Conservation (phyloP, 2,113 vertebrate species). For the Hiodon alosoides region DNA sequence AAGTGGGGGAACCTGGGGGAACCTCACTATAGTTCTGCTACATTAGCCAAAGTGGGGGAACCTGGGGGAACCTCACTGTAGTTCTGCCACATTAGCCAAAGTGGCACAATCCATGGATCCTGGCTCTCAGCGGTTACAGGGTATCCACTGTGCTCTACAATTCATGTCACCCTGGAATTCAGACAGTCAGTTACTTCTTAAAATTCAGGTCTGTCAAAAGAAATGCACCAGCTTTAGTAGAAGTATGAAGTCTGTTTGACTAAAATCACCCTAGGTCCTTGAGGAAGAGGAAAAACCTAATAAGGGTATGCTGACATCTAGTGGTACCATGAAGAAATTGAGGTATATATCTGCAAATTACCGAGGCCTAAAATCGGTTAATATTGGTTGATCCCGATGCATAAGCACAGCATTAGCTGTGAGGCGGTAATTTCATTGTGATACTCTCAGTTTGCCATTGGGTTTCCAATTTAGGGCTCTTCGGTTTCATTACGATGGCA, state of each 20-base stretch:
- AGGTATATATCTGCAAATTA: not conserved
- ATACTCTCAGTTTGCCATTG: not conserved
- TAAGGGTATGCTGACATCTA: constrained; percentile 18
- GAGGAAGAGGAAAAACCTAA: not conserved
- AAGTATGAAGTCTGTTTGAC: not conserved
- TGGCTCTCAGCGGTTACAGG: not conserved
- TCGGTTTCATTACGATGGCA: not conserved
- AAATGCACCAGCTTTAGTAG: too few relatives aligned
- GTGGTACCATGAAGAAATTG: constrained; percentile 1
- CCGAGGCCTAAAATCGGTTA: not conserved
- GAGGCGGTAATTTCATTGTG: not conserved
- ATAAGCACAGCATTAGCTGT: not conserved
- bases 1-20: too few relatives aligned
- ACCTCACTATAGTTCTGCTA: too few relatives aligned
- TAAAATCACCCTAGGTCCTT: not conserved
- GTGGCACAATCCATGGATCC: not conserved
- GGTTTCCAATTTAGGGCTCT: not conserved
- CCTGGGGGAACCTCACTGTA: not conserved
- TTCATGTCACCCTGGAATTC: not conserved
- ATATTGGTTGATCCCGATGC: not conserved
- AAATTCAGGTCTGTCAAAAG: not conserved
- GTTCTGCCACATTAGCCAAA: not conserved
- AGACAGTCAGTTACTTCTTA: not conserved
- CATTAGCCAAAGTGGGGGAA: too few relatives aligned
- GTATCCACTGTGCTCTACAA: not conserved